Base-by-base conservation (phyloP, 2,888 invertebrate species). In the Melanostoma mellinum region DNA sequence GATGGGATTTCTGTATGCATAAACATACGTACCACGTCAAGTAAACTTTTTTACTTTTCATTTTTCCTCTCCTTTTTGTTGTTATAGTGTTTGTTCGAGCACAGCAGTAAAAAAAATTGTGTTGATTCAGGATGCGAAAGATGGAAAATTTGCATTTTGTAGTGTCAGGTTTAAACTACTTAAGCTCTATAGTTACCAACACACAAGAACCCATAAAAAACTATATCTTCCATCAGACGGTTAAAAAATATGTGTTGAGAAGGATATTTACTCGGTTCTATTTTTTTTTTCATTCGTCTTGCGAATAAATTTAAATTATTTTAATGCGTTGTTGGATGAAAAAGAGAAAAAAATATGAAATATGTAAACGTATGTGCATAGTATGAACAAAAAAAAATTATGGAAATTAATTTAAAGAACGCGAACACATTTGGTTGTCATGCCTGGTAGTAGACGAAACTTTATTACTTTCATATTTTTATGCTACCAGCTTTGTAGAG, bases 241-340 rank as follows among this genome's bases (percentile, higher is more conserved):
- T 36, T 6, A 50, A 35, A 50, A 80, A 40, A 20, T 20, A 20
- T 20, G 20, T 30, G 32, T 30, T 10, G n/a, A 6, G 63, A 32
- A 40, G 48, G 40, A 35, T 40, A 42, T 42, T 50, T 38, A 6
- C 5, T 3, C 8, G 8, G 20, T 36, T 32, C 20, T 6, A 35
- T 8, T 20, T n/a, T 9, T 0, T 8, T 44, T 58, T 76, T 55
- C 32, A 48, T 58, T 68, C 55, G 42, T 52, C 46, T 30, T 61
- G 42, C 42, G 52, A 56, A 80, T 65, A 72, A 65, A 81, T 76
- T 68, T 40, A 61, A 77, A 77, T 56, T 67, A 76, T 67, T 78
- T 72, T 35, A 72, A 72, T 58, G 61, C 35, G 60, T 56, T 38
- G 48, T 46, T 56, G 33, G 20, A 33, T 5, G 10, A 1, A 32